These are phyloP conservation scores for Macroglossus sobrinus DNA, from an alignment of 2,113 vertebrate genomes.

Conservation along the genomic window DNA sequence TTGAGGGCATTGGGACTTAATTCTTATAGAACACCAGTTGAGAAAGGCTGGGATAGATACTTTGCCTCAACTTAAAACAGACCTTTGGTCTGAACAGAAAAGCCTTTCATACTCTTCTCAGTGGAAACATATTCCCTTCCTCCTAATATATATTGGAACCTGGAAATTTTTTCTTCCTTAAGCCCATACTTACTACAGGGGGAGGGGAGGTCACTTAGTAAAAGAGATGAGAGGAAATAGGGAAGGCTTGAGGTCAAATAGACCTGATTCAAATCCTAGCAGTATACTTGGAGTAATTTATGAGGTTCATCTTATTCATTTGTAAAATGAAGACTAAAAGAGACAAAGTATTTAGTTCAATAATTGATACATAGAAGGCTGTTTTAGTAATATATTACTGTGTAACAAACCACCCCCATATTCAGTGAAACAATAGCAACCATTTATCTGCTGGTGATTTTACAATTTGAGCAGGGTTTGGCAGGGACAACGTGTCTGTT, in stretches of 20 bases:
- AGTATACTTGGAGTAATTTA: neutral
- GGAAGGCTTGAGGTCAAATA: neutral
- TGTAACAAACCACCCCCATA: neutral
- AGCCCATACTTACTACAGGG: neutral
- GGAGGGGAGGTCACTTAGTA: neutral
- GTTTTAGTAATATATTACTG: neutral
- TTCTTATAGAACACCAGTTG: neutral
- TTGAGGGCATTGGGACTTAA: neutral
- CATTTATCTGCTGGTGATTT: neutral
- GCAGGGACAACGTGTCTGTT: neutral
- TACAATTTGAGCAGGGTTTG: neutral
- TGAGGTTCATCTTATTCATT: neutral
- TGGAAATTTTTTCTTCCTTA: neutral
- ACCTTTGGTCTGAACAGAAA: neutral
- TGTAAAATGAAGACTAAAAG: conserved; percentile 23
- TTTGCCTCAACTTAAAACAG: conserved; percentile 18
- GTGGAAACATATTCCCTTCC: neutral
- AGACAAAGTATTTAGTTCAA: neutral
- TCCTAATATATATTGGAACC: neutral
- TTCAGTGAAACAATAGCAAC: neutral
- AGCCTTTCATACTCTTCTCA: neutral
- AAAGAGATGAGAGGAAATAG: neutral
- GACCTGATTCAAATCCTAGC: neutral
- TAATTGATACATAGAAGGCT: neutral
- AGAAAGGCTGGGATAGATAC: neutral